phyloP scores from a whole-genome alignment of 2,113 vertebrate genomes.

The Balaenoptera acutorostrata region DNA sequence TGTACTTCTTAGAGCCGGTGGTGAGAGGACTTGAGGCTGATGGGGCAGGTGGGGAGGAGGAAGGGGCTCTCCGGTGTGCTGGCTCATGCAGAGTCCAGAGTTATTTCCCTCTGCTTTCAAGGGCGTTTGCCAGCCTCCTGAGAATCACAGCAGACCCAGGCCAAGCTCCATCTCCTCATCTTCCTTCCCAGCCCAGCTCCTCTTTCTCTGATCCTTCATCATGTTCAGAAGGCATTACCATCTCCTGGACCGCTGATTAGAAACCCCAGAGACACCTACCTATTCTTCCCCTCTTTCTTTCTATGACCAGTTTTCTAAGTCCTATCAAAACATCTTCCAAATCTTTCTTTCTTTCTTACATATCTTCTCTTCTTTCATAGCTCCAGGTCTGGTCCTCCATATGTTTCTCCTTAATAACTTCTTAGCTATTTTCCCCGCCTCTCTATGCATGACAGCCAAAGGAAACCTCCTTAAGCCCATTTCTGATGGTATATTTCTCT shows the following conservation, averaged over 20 bases:
- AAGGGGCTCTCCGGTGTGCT: not conserved
- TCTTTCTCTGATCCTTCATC: not conserved
- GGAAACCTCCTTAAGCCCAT: not conserved
- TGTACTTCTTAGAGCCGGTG: conserved; percentile 28
- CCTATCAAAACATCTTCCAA: not conserved
- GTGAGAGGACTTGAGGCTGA: conserved; percentile 37
- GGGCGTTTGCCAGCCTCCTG: not conserved
- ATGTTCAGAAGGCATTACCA: not conserved
- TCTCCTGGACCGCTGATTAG: not conserved
- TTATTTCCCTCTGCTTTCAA: conserved; percentile 37
- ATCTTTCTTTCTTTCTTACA: not conserved
- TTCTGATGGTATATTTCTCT: not conserved
- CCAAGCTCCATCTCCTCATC: too few species aligned
- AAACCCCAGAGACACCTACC: not conserved
- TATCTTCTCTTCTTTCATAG: not conserved
- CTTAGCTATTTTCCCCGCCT: not conserved
- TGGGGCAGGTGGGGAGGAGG: not conserved
- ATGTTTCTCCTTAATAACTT: not conserved
- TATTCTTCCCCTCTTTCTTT: not conserved
- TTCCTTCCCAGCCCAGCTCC: not conserved
- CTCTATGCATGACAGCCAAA: not conserved
- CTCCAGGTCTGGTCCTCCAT: not conserved
- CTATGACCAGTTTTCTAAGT: not conserved
- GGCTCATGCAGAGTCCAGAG: not conserved
- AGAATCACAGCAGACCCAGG: not conserved